These are phyloP conservation scores for Caerostris extrusa DNA, from an alignment of 1,140 invertebrate genomes.

Conservation along the genomic window DNA sequence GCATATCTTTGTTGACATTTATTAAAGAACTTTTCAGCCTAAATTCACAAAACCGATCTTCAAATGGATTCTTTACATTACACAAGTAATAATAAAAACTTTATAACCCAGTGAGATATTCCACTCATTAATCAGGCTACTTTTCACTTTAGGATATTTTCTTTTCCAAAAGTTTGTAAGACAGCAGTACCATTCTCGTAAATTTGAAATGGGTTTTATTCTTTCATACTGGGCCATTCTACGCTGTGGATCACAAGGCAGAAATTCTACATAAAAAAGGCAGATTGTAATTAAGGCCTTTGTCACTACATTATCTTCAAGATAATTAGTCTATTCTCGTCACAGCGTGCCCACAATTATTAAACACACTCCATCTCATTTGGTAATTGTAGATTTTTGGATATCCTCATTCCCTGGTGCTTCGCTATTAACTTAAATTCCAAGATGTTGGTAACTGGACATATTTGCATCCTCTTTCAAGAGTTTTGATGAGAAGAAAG, in stretches of 20 bases:
- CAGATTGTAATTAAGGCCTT: constrained; percentile 35
- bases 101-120: background rate
- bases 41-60: background rate
- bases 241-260: background rate
- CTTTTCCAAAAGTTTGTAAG: background rate
- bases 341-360: constrained; percentile 3
- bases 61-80: constrained; percentile 9
- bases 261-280: background rate
- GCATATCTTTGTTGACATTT: background rate
- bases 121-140: constrained; percentile 4
- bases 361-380: constrained; percentile 46
- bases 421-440: constrained; percentile 30
- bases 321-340: constrained; percentile 41
- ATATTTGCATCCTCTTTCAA: constrained; percentile 32
- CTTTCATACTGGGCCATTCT: background rate
- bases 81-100: background rate
- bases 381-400: constrained; percentile 55
- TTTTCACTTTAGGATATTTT: constrained; percentile 2
- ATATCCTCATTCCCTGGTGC: constrained; percentile 18
- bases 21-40: background rate
- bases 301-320: constrained; percentile 54
- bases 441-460: background rate
- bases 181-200: background rate
- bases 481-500: constrained; percentile 28
- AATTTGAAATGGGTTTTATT: constrained; percentile 24